Base-by-base conservation (phyloP, 2,797 vertebrate genomes). In the Phalloptychus januarius region DNA sequence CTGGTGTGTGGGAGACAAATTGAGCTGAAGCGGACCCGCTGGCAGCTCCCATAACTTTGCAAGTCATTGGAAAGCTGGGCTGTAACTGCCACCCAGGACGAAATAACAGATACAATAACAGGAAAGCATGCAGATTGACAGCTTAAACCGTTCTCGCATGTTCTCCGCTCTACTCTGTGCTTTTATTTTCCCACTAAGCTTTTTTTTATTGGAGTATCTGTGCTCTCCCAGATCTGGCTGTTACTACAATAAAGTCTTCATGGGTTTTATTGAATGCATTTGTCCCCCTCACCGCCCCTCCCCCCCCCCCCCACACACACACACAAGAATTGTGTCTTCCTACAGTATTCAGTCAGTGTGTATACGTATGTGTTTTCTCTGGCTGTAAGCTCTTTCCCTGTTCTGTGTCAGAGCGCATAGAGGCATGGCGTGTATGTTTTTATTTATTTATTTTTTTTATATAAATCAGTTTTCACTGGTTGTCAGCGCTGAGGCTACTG, bases 401-500 rank as follows among this genome's bases (percentile, higher is more conserved):
- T 79, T 89, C 90, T 83, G 88, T 87, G 89, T 87, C 80, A 46
- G 81, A 78, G 89, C 77, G 88, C 78, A 86, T 80, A 48, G 78
- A 83, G 85, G 78, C 67, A n/a, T 44, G 6, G 63, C 86, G 44
- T 86, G 46, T 83, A 63, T 13, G 28, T 73, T 79, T 72, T 70
- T 77, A 69, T 81, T 75, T 78, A 72, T n/a, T n/a, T n/a, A n/a
- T 44, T 11, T 52, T 84, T 77, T 88, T 90, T 86, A 79, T 79
- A 85, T 87, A 83, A 89, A 85, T 89, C 86, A 85, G 88, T 93
- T 93, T 93, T 75, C 20, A 61, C 91, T 81, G 87, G 80, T 86
- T 91, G 93, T 92, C 88, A 86, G 92, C 91, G 89, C 87, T 91
- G 91, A 89, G 71, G 72, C 88, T 86, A 86, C 88, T 92, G 93